Evolutionary conservation across 2,113 vertebrate genomes (phyloP), one percentile per base, ranked within the genome.

Genomic region (Antechinus flavipes): DNA sequence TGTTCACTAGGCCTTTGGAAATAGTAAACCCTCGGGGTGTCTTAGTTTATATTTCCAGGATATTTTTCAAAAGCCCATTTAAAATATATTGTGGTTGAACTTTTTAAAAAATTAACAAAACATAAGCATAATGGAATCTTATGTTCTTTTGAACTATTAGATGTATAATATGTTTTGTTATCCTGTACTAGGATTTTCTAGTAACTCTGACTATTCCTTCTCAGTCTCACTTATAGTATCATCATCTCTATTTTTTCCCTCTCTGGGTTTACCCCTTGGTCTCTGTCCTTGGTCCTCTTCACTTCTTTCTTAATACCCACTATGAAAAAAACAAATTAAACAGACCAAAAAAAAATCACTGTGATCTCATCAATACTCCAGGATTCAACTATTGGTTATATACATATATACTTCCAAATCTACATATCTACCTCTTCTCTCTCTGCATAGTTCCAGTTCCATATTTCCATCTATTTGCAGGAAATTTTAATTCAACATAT

Each of bases 1-100:
- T 84, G 54, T 95, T 91, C 54, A 35, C 61, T 23, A 53, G 91
- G 35, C 94, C 23, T 95, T 94, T 92, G 25, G 35, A 95, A 95
- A 19, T 96, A 26, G 27, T 58, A 26, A 52, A 91, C 89, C 50
- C 50, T 52, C 10, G 9, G 50, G 3, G 6, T 95, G 61, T 52
- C 50, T 5, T 49, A 49, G n/a, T 89, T 68, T 92, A 54, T 84
- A 24, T 92, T 93, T 94, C 35, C 35, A 54, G 49, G 14, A 55
- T 92, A 54, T 26, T 55, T 94, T 26, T 90, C 7, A 76, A 25
- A 94, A 76, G 55, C 56, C 3, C n/a, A 22, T 76, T 76, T 76
- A 76, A 76, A 68, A 76, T 22, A 22, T 22, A 22, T 16, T 76
- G 35, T 76, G 68, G 68, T n/a, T 68, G 61, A 68, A 68, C 61